phyloP scores from a whole-genome alignment of 2,113 vertebrate species.

The Nesoenas mayeri region DNA sequence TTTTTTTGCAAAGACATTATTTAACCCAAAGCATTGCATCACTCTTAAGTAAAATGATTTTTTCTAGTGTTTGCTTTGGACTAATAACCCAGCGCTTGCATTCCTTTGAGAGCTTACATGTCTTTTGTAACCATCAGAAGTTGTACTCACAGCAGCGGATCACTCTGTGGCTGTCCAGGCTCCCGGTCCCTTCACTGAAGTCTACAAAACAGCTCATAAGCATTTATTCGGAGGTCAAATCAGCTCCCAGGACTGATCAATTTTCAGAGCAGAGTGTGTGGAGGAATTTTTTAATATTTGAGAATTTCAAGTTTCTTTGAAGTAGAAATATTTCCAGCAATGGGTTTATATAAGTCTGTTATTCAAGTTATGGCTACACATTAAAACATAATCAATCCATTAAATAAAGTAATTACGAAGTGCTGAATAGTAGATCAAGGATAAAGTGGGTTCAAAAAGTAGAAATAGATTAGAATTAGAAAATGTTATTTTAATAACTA shows the following conservation, averaged over 20 bases:
- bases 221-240: background rate
- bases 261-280: background rate
- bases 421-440: background rate
- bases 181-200: background rate
- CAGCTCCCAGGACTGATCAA: background rate
- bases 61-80: constrained; percentile 53
- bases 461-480: background rate
- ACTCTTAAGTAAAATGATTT: constrained; percentile 3
- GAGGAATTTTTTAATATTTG: background rate
- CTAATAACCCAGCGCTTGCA: constrained; percentile 5
- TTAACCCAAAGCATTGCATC: constrained; percentile 15
- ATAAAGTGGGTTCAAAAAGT: background rate
- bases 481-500: background rate
- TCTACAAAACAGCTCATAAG: background rate
- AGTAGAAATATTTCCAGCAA: background rate
- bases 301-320: background rate
- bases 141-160: background rate
- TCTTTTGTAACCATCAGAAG: constrained; percentile 45
- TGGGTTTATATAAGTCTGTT: background rate
- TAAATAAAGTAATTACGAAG: background rate
- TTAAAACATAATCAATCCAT: background rate
- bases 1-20: background rate
- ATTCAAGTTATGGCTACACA: background rate
- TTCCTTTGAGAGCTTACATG: constrained; percentile 8
- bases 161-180: background rate